A percentile compares a stretch with the other conserved stretches of the same genome.
Conservation (phyloP, 2,888 invertebrate genomes). For the Zootermopsis nevadensis region DNA sequence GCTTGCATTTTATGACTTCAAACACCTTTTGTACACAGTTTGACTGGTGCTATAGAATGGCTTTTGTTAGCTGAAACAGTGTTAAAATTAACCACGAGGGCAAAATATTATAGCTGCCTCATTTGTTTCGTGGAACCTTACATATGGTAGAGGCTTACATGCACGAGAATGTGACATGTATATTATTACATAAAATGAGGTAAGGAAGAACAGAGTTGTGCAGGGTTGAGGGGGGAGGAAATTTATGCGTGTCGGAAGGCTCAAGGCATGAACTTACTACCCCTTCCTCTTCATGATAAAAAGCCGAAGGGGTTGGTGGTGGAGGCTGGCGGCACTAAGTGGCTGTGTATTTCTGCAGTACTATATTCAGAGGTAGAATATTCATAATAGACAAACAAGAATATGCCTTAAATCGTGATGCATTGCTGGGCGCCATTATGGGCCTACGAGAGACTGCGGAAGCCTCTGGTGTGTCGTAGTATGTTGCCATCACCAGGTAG, state of each 20-base stretch:
- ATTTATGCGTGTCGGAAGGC: conserved; percentile 39
- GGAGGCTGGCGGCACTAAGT: neutral
- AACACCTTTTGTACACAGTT: neutral
- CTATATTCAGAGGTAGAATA: conserved; percentile 22
- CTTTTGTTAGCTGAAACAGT: neutral
- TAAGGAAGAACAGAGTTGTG: neutral
- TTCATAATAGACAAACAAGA: conserved; percentile 39
- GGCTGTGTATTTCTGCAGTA: conserved; percentile 8
- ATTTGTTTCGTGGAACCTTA: conserved; percentile 21
- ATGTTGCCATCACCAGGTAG: too few relatives aligned
- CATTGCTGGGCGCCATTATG: neutral
- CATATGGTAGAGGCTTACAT: conserved; percentile 14
- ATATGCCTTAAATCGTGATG: conserved; percentile 25
- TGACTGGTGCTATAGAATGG: neutral
- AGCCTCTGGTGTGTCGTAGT: too few relatives aligned
- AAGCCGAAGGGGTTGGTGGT: neutral
- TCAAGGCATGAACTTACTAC: conserved; percentile 33
- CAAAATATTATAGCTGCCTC: conserved; percentile 25
- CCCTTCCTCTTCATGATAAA: conserved; percentile 7
- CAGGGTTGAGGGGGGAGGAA: neutral
- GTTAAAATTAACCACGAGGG: conserved; percentile 6
- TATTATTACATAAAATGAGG: conserved; percentile 39
- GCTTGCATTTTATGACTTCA: too few relatives aligned
- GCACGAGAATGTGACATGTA: conserved; percentile 21
- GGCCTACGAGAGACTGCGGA: too few relatives aligned